A percentile compares a stretch with the other conserved stretches of the same genome.
These are phyloP conservation scores for Parotocinclus haroldoi DNA, from an alignment of 2,797 vertebrate genomes.

Conservation along the genomic window DNA sequence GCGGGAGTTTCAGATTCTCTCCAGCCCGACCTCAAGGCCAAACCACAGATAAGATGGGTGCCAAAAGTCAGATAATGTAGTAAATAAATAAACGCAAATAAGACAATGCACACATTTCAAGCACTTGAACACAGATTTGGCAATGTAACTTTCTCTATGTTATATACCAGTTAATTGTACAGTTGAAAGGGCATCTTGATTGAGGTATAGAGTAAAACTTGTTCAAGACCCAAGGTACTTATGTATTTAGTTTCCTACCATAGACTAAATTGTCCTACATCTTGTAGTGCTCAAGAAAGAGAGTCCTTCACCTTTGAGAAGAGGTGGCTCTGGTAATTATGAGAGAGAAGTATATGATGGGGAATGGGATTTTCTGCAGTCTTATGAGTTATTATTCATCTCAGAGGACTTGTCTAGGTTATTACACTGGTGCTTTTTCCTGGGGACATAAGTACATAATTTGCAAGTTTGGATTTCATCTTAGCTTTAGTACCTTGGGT, in stretches of 20 bases:
- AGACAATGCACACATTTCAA: too few relatives aligned
- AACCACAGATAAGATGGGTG: too few relatives aligned
- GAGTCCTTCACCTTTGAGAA: slow-evolving; percentile 70
- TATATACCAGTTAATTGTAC: background rate
- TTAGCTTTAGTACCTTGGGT: slow-evolving; percentile 42
- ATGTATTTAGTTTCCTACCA: slow-evolving; percentile 22
- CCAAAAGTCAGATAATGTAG: too few relatives aligned
- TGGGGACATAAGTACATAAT: slow-evolving; percentile 59
- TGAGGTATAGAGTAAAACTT: background rate
- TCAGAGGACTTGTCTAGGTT: slow-evolving; percentile 63
- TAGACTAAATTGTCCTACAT: slow-evolving; percentile 41
- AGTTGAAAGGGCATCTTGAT: slow-evolving; percentile 1
- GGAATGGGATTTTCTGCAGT: slow-evolving; percentile 70
- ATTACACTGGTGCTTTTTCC: slow-evolving; percentile 58
- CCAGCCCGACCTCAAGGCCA: too few relatives aligned
- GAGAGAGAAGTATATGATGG: slow-evolving; percentile 64
- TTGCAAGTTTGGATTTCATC: slow-evolving; percentile 60
- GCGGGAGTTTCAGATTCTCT: too few relatives aligned
- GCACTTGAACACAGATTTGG: too few relatives aligned
- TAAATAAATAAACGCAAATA: too few relatives aligned
- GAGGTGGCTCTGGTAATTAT: slow-evolving; percentile 68
- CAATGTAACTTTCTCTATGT: too few relatives aligned
- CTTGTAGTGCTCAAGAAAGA: slow-evolving; percentile 30
- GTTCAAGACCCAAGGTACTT: slow-evolving; percentile 16
- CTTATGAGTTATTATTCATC: slow-evolving; percentile 71